phyloP scores from a whole-genome alignment of 2,113 vertebrate species.

The Orycteropus afer region DNA sequence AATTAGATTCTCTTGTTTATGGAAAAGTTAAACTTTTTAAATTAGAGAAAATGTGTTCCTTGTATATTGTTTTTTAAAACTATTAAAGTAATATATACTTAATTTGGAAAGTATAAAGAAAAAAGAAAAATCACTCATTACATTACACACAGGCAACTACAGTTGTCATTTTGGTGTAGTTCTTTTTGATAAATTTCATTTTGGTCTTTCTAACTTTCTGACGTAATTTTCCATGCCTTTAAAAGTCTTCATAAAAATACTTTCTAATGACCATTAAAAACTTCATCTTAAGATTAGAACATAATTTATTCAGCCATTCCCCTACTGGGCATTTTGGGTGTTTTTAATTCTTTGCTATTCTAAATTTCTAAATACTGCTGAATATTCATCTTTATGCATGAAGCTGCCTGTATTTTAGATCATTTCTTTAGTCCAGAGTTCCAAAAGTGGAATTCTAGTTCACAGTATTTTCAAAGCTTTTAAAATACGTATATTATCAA shows the following conservation, averaged over 20 bases:
- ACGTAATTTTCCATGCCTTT: slow-evolving; percentile 39
- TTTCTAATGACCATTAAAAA: slow-evolving; percentile 32
- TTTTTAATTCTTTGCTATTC: slow-evolving; percentile 11
- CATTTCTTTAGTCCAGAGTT: slow-evolving; percentile 18
- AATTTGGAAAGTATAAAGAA: slow-evolving; percentile 11
- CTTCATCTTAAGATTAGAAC: not conserved
- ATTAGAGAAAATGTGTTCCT: slow-evolving; percentile 26
- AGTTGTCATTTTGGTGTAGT: not conserved
- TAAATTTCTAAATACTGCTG: not conserved
- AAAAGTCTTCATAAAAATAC: slow-evolving; percentile 14
- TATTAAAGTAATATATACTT: slow-evolving; percentile 23
- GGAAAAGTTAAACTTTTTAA: slow-evolving; percentile 42
- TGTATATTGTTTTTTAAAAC: not conserved
- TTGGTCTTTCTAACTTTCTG: slow-evolving; percentile 48
- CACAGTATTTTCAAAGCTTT: slow-evolving; percentile 26
- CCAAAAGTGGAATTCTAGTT: slow-evolving; percentile 16
- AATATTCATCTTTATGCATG: not conserved
- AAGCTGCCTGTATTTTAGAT: not conserved
- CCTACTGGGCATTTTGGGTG: not conserved
- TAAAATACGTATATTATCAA: not conserved
- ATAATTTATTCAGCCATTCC: not conserved
- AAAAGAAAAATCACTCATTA: slow-evolving; percentile 12
- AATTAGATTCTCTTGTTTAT: slow-evolving; percentile 48
- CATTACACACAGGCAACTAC: not conserved
- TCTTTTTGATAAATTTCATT: slow-evolving; percentile 10